Base-by-base conservation (phyloP, 53 echinoderm and acorn worm genomes). In the Henricia sp. region DNA sequence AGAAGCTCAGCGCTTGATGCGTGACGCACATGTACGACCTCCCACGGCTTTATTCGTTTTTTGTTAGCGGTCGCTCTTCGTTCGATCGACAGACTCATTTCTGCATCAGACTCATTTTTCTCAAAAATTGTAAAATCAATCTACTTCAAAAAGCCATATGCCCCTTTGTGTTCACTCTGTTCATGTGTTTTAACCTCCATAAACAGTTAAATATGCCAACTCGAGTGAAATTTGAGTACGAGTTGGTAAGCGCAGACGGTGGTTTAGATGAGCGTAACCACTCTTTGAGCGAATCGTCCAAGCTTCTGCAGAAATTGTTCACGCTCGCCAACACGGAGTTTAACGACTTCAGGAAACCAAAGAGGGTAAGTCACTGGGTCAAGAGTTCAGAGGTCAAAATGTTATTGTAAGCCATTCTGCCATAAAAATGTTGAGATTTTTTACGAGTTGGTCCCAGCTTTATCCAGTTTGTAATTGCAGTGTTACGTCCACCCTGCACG, bases 121-220 rank as follows among this genome's bases (percentile, higher is more conserved):
- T n/a, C n/a, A n/a, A n/a, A n/a, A n/a, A n/a, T n/a, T n/a, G n/a
- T n/a, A n/a, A n/a, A n/a, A n/a, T n/a, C n/a, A n/a, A n/a, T n/a
- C n/a, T n/a, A n/a, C n/a, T n/a, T n/a, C n/a, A n/a, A n/a, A n/a
- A n/a, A n/a, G n/a, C n/a, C n/a, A n/a, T n/a, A n/a, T n/a, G n/a
- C n/a, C n/a, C n/a, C n/a, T 23, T 56, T 16, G 21, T 56, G 29
- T 60, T 27, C 9, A 29, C 1, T 60, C 13, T 52, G 46, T 16
- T 29, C 9, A 10, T 14, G 14, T 0, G 33, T 37, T 29, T 21
- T 38, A 3, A 25, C 34, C 57, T 68, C 24, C 10, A 30, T 60
- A 70, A 84, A 12, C 64, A 96, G 96, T 88, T 96, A 56, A 94
- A 94, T 33, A 92, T 87, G 85, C 96, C 96, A 71, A 64, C 83